Conservation (phyloP, 1,140 invertebrate species). For the Cataglyphis hispanica region DNA sequence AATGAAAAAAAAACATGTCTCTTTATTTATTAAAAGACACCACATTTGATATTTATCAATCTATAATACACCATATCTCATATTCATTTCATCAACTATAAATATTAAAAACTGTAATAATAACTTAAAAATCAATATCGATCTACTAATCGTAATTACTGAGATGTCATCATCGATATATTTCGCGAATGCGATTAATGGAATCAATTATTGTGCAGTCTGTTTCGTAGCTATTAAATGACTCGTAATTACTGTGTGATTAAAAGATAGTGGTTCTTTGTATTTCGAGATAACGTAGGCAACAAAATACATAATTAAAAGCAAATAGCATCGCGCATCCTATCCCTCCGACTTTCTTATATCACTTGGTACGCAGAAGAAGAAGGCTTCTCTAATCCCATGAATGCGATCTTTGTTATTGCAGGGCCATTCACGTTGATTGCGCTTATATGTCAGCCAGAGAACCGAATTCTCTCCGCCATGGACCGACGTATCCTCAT, state of each 20-base stretch:
- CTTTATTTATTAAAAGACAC: not conserved
- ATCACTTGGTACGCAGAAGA: conserved; percentile 9
- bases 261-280: conserved; percentile 7
- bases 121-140: too few species aligned
- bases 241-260: conserved; percentile 30
- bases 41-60: not conserved
- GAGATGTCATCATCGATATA: not conserved
- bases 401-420: conserved; percentile 42
- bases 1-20: not conserved
- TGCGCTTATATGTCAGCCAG: conserved; percentile 4
- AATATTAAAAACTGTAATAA: too few species aligned
- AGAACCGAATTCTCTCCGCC: conserved; percentile 6
- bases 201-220: conserved; percentile 24
- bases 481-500: not conserved
- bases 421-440: conserved; percentile 41
- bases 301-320: conserved; percentile 50
- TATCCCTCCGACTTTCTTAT: conserved; percentile 8
- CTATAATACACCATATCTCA: not conserved
- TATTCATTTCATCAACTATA: not conserved
- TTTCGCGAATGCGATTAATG: conserved; percentile 3
- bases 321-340: conserved; percentile 16
- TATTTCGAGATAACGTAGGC: conserved; percentile 5
- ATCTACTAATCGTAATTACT: not conserved
- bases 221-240: conserved; percentile 36
- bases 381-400: conserved; percentile 33